Evolutionary conservation across 1,140 invertebrate genomes (phyloP).

Genomic region (Cydia splendana): DNA sequence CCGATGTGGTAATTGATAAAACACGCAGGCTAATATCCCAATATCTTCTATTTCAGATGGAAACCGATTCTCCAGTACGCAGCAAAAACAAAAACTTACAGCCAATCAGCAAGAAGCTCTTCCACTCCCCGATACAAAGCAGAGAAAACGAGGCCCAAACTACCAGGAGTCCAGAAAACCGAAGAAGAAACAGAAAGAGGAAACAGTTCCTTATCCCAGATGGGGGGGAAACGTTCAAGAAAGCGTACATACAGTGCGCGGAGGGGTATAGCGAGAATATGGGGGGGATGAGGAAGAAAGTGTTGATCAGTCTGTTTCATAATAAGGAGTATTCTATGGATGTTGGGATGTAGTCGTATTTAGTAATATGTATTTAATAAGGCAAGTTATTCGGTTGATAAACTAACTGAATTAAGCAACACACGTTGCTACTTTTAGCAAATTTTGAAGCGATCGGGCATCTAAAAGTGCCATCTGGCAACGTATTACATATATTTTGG

Average conservation of each 20-base stretch:
- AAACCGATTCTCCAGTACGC: constrained; percentile 60
- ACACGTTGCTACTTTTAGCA: no score
- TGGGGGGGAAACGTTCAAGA: constrained; percentile 51
- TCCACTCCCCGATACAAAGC: constrained; percentile 56
- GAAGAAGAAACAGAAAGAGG: constrained; percentile 50
- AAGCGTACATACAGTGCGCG: constrained; percentile 54
- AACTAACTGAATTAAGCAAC: no score
- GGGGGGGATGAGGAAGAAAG: constrained; percentile 56
- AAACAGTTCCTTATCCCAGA: constrained; percentile 53
- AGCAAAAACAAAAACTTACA: constrained; percentile 47
- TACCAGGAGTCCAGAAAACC: constrained; percentile 33
- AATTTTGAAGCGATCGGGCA: no score
- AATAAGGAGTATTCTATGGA: constrained; percentile 66
- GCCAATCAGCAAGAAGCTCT: constrained; percentile 60
- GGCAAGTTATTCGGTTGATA: no score
- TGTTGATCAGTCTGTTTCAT: constrained; percentile 63
- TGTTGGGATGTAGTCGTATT: background rate
- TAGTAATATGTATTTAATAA: no score
- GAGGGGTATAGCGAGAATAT: constrained; percentile 52
- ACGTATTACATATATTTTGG: no score
- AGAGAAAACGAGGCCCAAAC: constrained; percentile 37
- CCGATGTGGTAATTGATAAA: no score
- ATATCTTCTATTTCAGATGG: constrained; percentile 50
- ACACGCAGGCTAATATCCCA: no score
- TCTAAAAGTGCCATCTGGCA: no score